Base-by-base conservation (phyloP, 2,113 vertebrate species). In the Lates calcarifer region DNA sequence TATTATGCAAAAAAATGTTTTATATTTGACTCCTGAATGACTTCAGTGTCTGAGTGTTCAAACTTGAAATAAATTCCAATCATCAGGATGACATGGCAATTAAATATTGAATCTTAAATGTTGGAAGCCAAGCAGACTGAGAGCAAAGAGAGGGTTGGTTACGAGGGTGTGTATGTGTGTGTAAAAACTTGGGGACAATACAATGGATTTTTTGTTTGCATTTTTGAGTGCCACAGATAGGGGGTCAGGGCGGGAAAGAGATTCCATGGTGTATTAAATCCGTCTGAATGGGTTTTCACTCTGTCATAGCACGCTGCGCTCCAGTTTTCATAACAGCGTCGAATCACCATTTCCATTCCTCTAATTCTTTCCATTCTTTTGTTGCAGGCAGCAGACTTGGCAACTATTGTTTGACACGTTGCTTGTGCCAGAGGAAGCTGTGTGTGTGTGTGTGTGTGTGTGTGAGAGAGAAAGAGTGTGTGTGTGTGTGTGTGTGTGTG, bases 311-410 rank as follows among this genome's bases (percentile, higher is more conserved):
- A 72, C 53, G 31, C 77, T 49, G 45, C 0, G 72, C 83, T 84
- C 57, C 70, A 77, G 62, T 78, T 90, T 88, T 84, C 58, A 84
- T 69, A 84, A 80, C 82, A 56, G 74, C 35, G 10, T 78, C 87
- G 64, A 89, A 87, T 92, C 91, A 91, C 80, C 80, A 77, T 93
- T 91, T 91, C 82, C 77, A 87, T 89, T 90, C 72, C 64, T 85
- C 78, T 82, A 77, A 89, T 89, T 89, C 73, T 88, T 82, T 89
- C 71, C 70, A 69, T 85, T 85, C 82, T 84, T 84, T 87, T 90
- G 79, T 88, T 84, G 49, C 39, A 55, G 74, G 79, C 74, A 83
- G 85, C 82, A 78, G 80, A 85, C 73, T 87, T 87, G 83, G 90
- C 86, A 86, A 33, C 74, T 77, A 77, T 83, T 84, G 71, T 92